Evolutionary conservation across 1,140 invertebrate genomes (phyloP).

Genomic region (Armadillidium nasatum): DNA sequence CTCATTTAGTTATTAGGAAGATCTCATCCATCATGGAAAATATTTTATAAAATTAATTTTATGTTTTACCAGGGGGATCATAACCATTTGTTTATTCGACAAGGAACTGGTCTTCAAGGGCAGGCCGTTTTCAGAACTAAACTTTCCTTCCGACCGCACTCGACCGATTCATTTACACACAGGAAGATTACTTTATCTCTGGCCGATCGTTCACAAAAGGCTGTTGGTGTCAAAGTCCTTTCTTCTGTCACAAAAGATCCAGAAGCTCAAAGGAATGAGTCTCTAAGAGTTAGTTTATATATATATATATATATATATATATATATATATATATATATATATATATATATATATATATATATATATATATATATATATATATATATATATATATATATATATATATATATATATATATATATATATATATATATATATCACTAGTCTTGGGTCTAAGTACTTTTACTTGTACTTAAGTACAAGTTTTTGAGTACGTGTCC

Average conservation of each 20-base stretch:
- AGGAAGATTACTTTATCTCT: constrained; percentile 97
- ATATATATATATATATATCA: too few relatives aligned
- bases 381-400: too few relatives aligned
- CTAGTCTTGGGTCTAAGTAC: too few relatives aligned
- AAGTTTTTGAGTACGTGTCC: too few relatives aligned
- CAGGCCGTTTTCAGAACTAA: constrained; percentile 96
- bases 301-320: too few relatives aligned
- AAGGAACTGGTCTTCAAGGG: constrained; percentile 95
- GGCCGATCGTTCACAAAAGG: constrained; percentile 93
- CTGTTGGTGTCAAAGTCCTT: constrained; percentile 91
- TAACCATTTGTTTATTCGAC: constrained; percentile 91
- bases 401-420: too few relatives aligned
- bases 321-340: too few relatives aligned
- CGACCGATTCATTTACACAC: constrained; percentile 96
- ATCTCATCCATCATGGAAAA: too few relatives aligned
- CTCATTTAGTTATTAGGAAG: not conserved
- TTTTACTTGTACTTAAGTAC: too few relatives aligned
- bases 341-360: too few relatives aligned
- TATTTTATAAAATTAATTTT: not conserved
- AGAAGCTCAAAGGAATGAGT: constrained; percentile 77
- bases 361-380: too few relatives aligned
- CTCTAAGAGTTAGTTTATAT: constrained; percentile 28
- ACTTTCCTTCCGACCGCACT: constrained; percentile 92
- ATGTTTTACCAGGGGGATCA: constrained; percentile 68
- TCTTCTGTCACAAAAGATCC: constrained; percentile 91